A percentile compares a stretch with the other conserved stretches of the same genome.
These are phyloP conservation scores for Abramis brama DNA, from an alignment of 2,113 vertebrate genomes.

Conservation along the genomic window DNA sequence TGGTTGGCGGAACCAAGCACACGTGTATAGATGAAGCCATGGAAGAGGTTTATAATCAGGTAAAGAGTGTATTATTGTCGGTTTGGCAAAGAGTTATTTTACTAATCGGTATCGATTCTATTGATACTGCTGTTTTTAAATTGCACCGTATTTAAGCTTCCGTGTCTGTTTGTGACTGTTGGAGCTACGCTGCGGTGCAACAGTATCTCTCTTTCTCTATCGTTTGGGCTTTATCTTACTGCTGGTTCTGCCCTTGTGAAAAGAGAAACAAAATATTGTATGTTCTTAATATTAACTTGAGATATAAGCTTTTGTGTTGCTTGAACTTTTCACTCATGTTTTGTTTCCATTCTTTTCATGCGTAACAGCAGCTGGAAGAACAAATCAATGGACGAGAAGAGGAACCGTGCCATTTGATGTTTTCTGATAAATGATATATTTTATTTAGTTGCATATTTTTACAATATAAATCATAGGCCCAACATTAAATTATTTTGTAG, in stretches of 20 bases:
- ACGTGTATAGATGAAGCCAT: background rate
- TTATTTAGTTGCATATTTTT: background rate
- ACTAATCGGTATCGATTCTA: background rate
- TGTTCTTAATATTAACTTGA: background rate
- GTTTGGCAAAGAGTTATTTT: background rate
- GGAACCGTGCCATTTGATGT: background rate
- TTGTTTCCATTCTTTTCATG: background rate
- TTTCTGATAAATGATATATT: background rate
- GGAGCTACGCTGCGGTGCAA: constrained; percentile 38
- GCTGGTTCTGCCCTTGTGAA: constrained; percentile 5
- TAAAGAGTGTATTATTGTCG: background rate
- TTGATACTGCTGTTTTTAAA: background rate
- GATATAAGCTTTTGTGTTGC: background rate
- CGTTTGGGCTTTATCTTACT: constrained; percentile 9
- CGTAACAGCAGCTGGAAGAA: background rate
- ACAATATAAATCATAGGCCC: background rate
- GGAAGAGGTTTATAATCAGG: background rate
- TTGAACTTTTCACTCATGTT: background rate
- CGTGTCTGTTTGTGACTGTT: constrained; percentile 27
- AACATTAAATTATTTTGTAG: background rate
- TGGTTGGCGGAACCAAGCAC: no score
- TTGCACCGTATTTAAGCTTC: constrained; percentile 26
- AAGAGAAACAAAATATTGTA: constrained; percentile 6
- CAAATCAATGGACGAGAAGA: background rate
- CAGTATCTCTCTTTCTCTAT: constrained; percentile 13